Percentiles rank a stretch among this genome's conserved stretches.
Evolutionary conservation across 2,113 vertebrate species (phyloP).

Genomic region (Pygoscelis antarcticus): DNA sequence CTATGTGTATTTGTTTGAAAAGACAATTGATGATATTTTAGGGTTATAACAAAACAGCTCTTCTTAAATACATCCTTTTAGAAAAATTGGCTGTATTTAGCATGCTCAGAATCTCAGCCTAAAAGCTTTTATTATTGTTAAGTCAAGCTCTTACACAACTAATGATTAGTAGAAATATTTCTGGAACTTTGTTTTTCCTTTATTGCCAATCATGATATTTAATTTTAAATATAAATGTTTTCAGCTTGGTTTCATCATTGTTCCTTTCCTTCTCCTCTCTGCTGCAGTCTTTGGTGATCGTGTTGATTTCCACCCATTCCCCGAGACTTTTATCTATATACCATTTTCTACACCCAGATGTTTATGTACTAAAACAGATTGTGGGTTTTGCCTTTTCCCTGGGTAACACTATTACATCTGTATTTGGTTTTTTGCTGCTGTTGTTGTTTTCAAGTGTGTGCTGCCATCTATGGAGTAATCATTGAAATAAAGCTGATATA

Average conservation of each 20-base stretch:
- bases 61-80: not conserved
- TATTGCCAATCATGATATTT: not conserved
- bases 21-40: slow-evolving; percentile 11
- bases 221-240: not conserved
- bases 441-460: slow-evolving; percentile 6
- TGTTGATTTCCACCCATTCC: not conserved
- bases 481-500: not conserved
- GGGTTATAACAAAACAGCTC: not conserved
- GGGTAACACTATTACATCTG: not conserved
- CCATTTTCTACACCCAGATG: not conserved
- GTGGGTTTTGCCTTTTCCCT: slow-evolving; percentile 1
- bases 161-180: slow-evolving; percentile 13
- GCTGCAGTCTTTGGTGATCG: not conserved
- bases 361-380: not conserved
- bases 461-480: slow-evolving; percentile 42
- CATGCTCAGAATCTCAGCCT: not conserved
- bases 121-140: not conserved
- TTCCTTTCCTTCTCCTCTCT: not conserved
- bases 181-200: not conserved
- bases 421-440: not conserved
- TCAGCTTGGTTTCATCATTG: not conserved
- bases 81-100: slow-evolving; percentile 1
- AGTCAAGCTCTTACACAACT: not conserved
- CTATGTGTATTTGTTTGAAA: not conserved
- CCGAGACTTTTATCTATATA: not conserved